Evolutionary conservation across 2,888 invertebrate species (phyloP), one percentile per base, ranked within the genome.

Genomic region (Odiellus spinosus): DNA sequence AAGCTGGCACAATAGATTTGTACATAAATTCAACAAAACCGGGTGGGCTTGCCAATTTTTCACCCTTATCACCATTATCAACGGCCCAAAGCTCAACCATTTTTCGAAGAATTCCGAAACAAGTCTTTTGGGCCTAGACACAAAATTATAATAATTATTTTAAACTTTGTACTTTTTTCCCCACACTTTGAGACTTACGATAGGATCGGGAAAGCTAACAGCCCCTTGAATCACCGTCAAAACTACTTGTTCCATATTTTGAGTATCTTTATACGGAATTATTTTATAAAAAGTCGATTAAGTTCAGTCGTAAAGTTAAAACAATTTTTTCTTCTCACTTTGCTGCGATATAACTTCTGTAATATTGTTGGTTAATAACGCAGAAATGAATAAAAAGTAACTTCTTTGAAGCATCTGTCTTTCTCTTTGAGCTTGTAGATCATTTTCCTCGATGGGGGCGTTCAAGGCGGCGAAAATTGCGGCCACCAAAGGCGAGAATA

Each of bases 11-110:
- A 50, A 72, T 67, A 51, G 65, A 64, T 50, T 70, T 65, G 59
- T 70, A 71, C 50, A 70, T 64, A 54, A 71, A 72, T 45, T 69
- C 67, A 19, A 64, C 62, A 59, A 72, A 72, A 4, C 67, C 68
- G 8, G 39, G 38, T 36, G 18, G 21, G n/a, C 32, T 33, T 33
- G 14, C 41, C 20, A 34, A 40, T 41, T 12, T 46, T 40, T 20
- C 40, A 32, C 10, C 40, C 26, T 26, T 26, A 26, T 26, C 26
- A 8, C 26, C 26, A 26, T 26, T 26, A 26, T 26, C 26, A 8
- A 26, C 26, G 26, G 26, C 69, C 69, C 69, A 71, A 11, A 66
- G 55, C 47, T 69, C 69, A 2, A 71, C 64, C 46, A 72, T 60
- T 53, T 65, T 67, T 50, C 61, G 64, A 46, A 73, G 59, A 42